Evolutionary conservation across 2,113 vertebrate genomes (phyloP).

Genomic region (Camelus dromedarius): DNA sequence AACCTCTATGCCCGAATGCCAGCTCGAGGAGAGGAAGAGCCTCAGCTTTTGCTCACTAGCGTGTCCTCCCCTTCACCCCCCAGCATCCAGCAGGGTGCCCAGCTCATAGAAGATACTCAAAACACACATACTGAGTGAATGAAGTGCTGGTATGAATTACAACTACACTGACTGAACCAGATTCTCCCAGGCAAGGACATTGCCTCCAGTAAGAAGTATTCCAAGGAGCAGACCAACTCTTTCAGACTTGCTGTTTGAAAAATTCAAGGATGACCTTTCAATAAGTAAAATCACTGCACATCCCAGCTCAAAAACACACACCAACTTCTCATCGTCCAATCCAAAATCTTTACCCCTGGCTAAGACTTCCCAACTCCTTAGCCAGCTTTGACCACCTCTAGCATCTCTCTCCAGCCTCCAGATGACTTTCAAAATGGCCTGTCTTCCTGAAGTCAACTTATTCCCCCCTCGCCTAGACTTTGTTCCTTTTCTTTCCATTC

Average conservation of each 20-base stretch:
- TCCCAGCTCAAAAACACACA: not conserved
- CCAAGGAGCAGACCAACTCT: not conserved
- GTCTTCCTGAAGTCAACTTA: not conserved
- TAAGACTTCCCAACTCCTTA: not conserved
- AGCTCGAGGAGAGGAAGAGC: not conserved
- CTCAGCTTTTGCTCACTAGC: not conserved
- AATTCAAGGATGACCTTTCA: not conserved
- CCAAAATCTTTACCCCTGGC: not conserved
- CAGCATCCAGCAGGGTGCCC: not conserved
- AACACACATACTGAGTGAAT: not conserved
- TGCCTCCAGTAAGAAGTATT: not conserved
- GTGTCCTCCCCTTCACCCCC: not conserved
- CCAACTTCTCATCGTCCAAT: not conserved
- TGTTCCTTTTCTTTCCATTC: not conserved
- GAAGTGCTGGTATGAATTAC: not conserved
- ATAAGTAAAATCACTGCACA: not conserved
- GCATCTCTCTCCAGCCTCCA: not conserved
- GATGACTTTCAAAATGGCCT: not conserved
- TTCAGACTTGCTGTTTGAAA: conserved; percentile 21
- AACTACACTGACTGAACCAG: not conserved
- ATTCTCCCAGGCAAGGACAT: not conserved
- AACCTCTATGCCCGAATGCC: not conserved
- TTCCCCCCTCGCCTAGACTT: not conserved
- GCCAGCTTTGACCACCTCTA: not conserved
- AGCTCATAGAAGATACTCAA: not conserved